Evolutionary conservation across 2,888 invertebrate genomes (phyloP), one percentile per base, ranked within the genome.

Genomic region (Orthosia gracilis): DNA sequence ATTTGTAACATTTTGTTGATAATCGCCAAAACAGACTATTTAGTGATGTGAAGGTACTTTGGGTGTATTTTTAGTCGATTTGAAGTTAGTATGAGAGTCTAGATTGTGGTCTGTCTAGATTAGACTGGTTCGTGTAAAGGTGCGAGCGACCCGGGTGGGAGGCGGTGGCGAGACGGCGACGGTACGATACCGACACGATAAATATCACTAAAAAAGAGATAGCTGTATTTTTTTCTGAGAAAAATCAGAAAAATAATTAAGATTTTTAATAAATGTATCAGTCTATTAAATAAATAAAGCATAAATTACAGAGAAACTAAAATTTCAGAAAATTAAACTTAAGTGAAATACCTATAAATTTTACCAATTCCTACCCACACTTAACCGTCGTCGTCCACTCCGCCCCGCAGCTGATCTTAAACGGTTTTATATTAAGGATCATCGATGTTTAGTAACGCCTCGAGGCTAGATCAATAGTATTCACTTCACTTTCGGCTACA

Each of bases 361-460:
- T 59, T 49, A 49, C 12, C 7, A 49, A 3, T 62, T 57, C 59
- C 49, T 18, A 12, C 45, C 47, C 15, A 66, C 23, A 61, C 18
- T 55, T 73, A 62, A 26, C 82, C 78, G 73, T 75, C 67, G 83
- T 76, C 77, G 82, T 73, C 54, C 80, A 78, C 84, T 70, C 84
- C 85, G 85, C 85, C 78, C 78, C 82, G 84, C 87, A 85, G 87
- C 85, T 86, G 85, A 89, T 82, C 86, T 88, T 88, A 89, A 90
- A 92, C 92, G 89, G 86, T 92, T 90, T 94, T 95, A 95, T 95
- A 95, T 95, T 95, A 95, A 95, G 95, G 95, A 95, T 95, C 95
- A 94, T 93, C 88, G 83, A 89, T 90, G 85, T 87, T 31, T 86
- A 89, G 87, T 81, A 88, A 89, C 89, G 83, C 86, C 88, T 89